phyloP scores from a whole-genome alignment of 1,140 invertebrate species.

The Pinna nobilis region DNA sequence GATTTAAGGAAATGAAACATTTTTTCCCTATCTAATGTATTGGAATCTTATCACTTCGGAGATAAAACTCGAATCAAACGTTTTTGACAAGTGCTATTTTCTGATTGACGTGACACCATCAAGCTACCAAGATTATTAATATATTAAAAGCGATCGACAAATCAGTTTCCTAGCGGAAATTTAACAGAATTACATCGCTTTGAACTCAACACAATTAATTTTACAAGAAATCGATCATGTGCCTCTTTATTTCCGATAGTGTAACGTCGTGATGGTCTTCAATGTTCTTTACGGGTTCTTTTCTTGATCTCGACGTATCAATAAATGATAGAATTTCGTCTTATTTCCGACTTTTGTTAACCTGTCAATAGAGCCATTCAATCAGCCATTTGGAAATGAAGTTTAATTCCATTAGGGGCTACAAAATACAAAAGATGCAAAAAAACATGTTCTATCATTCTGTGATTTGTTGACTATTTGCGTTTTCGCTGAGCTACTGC shows the following conservation, averaged over 20 bases:
- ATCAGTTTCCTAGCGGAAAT: background rate
- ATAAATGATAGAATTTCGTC: background rate
- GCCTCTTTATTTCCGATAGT: background rate
- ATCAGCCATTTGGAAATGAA: background rate
- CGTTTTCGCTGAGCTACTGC: too few relatives aligned
- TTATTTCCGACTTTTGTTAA: background rate
- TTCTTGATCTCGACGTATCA: background rate
- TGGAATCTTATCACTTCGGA: background rate
- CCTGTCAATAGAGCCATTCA: background rate
- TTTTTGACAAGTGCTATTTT: background rate
- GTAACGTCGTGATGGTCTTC: background rate
- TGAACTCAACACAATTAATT: background rate
- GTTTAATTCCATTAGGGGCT: slow-evolving; percentile 2
- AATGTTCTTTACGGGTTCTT: background rate
- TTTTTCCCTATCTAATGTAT: background rate
- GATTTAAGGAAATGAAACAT: too few relatives aligned
- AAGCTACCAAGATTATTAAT: background rate
- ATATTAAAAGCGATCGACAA: slow-evolving; percentile 1
- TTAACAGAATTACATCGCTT: background rate
- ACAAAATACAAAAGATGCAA: background rate
- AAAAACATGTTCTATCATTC: background rate
- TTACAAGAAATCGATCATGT: background rate
- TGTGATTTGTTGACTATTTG: too few relatives aligned
- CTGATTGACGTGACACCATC: background rate
- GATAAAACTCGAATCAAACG: background rate